phyloP scores from a whole-genome alignment of 2,888 invertebrate genomes.

The Maniola hyperantus region DNA sequence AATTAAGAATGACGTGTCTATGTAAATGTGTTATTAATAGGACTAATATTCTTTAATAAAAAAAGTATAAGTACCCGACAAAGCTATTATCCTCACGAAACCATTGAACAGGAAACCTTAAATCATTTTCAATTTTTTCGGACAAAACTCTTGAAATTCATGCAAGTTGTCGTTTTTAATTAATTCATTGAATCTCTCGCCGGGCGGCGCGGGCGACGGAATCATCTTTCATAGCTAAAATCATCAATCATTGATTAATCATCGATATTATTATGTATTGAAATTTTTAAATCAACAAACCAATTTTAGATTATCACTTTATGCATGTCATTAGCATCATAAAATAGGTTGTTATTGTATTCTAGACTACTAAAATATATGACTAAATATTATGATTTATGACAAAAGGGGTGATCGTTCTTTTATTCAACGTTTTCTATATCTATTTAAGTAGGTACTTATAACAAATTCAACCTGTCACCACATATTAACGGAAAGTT shows the following conservation, averaged over 20 bases:
- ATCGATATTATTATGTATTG: neutral
- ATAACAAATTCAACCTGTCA: no score
- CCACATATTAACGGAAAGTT: neutral
- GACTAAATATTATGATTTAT: neutral
- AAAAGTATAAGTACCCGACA: neutral
- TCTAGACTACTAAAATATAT: neutral
- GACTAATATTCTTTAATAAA: no score
- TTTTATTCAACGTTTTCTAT: neutral
- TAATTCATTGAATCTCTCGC: neutral
- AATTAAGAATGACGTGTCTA: no score
- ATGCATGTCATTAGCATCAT: conserved; percentile 2
- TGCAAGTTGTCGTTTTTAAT: conserved; percentile 30
- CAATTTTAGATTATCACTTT: conserved; percentile 10
- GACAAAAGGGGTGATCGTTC: neutral
- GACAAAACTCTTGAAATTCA: conserved; percentile 2
- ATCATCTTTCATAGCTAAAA: neutral
- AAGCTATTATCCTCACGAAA: neutral
- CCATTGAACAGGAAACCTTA: conserved; percentile 8
- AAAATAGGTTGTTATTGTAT: neutral
- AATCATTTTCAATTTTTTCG: neutral
- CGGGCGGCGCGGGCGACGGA: no score
- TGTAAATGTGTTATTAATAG: no score
- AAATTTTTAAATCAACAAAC: conserved; percentile 9
- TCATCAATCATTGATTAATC: conserved; percentile 4
- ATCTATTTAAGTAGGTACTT: no score